Evolutionary conservation across 53 echinoderm and acorn worm species (phyloP).

Genomic region (Mesocentrotus franciscanus): DNA sequence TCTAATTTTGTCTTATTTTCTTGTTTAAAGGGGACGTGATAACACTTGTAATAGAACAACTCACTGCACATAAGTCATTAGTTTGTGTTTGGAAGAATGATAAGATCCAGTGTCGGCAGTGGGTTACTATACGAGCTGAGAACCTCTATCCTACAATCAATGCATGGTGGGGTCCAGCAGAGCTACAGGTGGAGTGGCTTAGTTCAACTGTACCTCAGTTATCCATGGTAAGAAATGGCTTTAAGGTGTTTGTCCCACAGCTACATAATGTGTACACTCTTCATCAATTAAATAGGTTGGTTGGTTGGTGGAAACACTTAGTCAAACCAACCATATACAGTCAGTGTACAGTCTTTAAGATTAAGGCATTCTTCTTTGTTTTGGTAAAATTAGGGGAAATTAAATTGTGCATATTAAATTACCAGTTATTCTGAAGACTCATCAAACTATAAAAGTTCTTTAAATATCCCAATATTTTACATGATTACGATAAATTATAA

Average conservation of each 20-base stretch:
- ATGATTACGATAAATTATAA: too few species aligned
- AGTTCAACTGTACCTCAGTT: slow-evolving; percentile 66
- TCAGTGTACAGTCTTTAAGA: background rate
- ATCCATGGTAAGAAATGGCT: slow-evolving; percentile 66
- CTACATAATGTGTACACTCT: background rate
- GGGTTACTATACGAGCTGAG: slow-evolving; percentile 80
- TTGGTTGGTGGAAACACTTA: background rate
- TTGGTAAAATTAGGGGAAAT: too few species aligned
- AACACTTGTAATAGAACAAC: slow-evolving; percentile 80
- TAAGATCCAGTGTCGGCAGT: slow-evolving; percentile 78
- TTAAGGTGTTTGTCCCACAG: background rate
- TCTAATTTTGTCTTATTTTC: background rate
- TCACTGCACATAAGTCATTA: slow-evolving; percentile 75
- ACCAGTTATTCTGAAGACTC: too few species aligned
- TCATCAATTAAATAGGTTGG: background rate
- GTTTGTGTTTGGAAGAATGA: slow-evolving; percentile 88
- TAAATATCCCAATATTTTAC: too few species aligned
- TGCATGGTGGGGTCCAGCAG: slow-evolving; percentile 97
- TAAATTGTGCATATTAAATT: too few species aligned
- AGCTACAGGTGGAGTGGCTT: slow-evolving; percentile 85
- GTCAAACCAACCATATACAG: background rate
- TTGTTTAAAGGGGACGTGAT: slow-evolving; percentile 79
- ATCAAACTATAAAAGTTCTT: too few species aligned
- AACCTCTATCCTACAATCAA: slow-evolving; percentile 87
- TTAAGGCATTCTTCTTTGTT: too few species aligned